phyloP scores from a whole-genome alignment of 2,888 invertebrate species.

The Euphydryas editha region DNA sequence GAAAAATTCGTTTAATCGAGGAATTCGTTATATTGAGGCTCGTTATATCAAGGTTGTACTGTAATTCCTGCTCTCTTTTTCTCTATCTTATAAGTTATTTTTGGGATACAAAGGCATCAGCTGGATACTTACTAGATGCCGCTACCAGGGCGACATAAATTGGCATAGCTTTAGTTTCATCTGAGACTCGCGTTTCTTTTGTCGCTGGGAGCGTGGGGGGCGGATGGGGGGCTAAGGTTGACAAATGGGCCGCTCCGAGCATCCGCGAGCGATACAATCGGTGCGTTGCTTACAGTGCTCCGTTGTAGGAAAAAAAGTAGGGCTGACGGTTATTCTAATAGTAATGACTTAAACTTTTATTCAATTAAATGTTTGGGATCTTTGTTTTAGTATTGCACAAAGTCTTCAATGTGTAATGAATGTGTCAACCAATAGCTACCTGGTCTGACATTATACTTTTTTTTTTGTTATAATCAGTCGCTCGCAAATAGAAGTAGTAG shows the following conservation, averaged over 20 bases:
- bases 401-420: too few relatives aligned
- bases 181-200: constrained; percentile 73
- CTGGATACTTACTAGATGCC: constrained; percentile 43
- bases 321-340: constrained; percentile 54
- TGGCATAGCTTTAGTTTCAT: constrained; percentile 72
- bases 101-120: constrained; percentile 29
- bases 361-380: background rate
- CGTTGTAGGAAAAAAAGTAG: constrained; percentile 85
- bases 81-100: constrained; percentile 5
- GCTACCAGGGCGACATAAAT: constrained; percentile 56
- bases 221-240: constrained; percentile 72
- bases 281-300: constrained; percentile 84
- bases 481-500: too few relatives aligned
- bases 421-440: too few relatives aligned
- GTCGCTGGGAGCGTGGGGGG: constrained; percentile 52
- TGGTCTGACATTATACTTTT: too few relatives aligned
- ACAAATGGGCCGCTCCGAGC: constrained; percentile 84
- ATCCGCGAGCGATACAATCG: constrained; percentile 83
- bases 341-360: background rate
- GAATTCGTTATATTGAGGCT: too few relatives aligned
- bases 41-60: too few relatives aligned
- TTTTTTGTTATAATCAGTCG: too few relatives aligned
- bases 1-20: too few relatives aligned
- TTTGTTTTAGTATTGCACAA: background rate
- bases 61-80: too few relatives aligned